Percentiles rank a stretch among this genome's conserved stretches.
Conservation (phyloP, 2,797 vertebrate species). For the Crax fasciolata region DNA sequence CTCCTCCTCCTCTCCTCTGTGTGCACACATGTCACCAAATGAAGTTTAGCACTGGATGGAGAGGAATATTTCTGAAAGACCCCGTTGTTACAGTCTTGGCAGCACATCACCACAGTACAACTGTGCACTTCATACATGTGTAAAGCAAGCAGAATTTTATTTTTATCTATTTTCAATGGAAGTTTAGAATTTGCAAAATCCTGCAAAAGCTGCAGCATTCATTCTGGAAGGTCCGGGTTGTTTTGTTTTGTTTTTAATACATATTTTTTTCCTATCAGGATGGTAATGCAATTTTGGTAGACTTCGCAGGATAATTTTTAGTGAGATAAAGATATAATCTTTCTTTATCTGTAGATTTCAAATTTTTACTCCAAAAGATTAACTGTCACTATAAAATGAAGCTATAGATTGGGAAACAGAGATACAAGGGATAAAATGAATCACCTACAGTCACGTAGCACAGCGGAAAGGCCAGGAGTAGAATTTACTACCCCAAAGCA, state of each 20-base stretch:
- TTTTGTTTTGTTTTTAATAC: background rate
- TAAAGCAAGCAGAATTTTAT: constrained; percentile 43
- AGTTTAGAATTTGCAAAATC: constrained; percentile 37
- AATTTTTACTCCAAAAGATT: background rate
- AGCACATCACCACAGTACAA: background rate
- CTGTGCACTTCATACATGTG: constrained; percentile 48
- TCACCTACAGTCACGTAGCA: background rate
- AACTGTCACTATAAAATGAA: background rate
- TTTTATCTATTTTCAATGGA: constrained; percentile 24
- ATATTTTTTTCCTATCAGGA: background rate
- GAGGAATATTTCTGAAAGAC: constrained; percentile 40
- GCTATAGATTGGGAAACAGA: background rate
- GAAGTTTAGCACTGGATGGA: background rate
- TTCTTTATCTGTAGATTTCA: background rate
- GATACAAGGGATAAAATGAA: background rate
- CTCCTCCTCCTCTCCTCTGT: background rate
- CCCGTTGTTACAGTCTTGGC: constrained; percentile 36
- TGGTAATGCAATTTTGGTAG: background rate
- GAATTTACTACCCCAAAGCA: background rate
- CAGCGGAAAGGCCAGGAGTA: background rate
- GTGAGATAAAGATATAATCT: background rate
- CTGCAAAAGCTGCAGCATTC: background rate
- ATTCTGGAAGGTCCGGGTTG: background rate
- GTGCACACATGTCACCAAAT: constrained; percentile 20
- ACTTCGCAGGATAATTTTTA: background rate